Evolutionary conservation across 2,888 invertebrate genomes (phyloP).

Genomic region (Miltochrista miniata): DNA sequence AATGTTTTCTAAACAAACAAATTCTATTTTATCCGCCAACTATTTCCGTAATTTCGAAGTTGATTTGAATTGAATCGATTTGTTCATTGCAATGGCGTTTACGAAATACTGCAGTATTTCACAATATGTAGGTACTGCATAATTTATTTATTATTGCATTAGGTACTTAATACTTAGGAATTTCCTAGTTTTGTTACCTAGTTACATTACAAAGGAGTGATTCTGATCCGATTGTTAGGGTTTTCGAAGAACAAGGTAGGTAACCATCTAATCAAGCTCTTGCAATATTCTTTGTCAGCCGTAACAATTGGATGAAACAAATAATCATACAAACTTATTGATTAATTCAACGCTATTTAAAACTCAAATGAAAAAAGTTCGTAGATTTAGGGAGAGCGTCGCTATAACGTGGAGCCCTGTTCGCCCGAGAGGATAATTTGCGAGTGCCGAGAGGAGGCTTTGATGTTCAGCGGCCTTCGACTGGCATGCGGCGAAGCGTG

Average conservation of each 20-base stretch:
- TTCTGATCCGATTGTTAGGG: no score
- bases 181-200: no score
- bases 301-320: no score
- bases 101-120: conserved; percentile 9
- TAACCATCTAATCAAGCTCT: no score
- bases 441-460: conserved; percentile 53
- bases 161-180: background rate
- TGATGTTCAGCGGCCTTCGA: conserved; percentile 77
- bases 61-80: conserved; percentile 33
- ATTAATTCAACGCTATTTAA: background rate
- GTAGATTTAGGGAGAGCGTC: conserved; percentile 48
- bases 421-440: conserved; percentile 69
- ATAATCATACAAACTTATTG: no score
- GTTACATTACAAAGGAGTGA: no score
- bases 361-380: conserved; percentile 23
- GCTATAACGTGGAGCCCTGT: conserved; percentile 43
- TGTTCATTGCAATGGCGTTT: conserved; percentile 24
- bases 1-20: conserved; percentile 42
- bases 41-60: conserved; percentile 34
- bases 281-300: no score
- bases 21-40: conserved; percentile 41
- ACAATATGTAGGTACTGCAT: conserved; percentile 19
- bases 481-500: conserved; percentile 57
- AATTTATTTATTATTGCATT: conserved; percentile 23
- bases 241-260: no score